phyloP scores from a whole-genome alignment of 1,140 invertebrate species.

The Caenorhabditis remanei region DNA sequence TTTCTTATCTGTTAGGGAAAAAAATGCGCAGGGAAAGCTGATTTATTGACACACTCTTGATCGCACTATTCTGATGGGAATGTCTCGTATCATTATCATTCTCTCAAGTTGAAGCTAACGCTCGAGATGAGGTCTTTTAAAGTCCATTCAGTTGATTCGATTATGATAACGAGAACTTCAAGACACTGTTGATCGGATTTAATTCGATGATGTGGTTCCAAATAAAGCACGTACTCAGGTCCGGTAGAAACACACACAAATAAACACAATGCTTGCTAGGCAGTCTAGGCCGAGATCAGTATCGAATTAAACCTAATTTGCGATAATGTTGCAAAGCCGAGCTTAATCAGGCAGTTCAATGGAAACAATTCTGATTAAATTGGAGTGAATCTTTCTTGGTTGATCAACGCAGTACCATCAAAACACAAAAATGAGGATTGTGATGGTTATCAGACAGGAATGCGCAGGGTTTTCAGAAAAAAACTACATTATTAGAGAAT shows the following conservation, averaged over 20 bases:
- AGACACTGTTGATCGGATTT: slow-evolving; percentile 2
- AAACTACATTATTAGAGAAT: too few species aligned
- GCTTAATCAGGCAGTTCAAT: not conserved
- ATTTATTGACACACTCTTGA: slow-evolving; percentile 22
- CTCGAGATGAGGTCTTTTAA: slow-evolving; percentile 7
- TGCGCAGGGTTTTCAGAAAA: too few species aligned
- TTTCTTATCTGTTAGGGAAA: not conserved
- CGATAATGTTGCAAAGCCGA: not conserved
- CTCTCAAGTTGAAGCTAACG: not conserved
- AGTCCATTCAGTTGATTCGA: slow-evolving; percentile 38
- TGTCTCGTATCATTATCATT: slow-evolving; percentile 4
- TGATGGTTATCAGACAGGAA: not conserved
- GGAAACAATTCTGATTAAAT: not conserved
- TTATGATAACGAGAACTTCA: slow-evolving; percentile 53
- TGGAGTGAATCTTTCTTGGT: not conserved
- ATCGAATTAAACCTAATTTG: slow-evolving; percentile 46
- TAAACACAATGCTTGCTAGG: not conserved
- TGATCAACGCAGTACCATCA: not conserved
- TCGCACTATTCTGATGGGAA: not conserved
- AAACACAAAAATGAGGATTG: not conserved
- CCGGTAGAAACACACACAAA: not conserved
- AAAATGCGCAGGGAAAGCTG: not conserved
- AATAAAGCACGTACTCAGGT: slow-evolving; percentile 8
- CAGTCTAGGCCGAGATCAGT: slow-evolving; percentile 35
- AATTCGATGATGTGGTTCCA: slow-evolving; percentile 47